Conservation (phyloP, 2,797 vertebrate species). For the Girardinus metallicus region DNA sequence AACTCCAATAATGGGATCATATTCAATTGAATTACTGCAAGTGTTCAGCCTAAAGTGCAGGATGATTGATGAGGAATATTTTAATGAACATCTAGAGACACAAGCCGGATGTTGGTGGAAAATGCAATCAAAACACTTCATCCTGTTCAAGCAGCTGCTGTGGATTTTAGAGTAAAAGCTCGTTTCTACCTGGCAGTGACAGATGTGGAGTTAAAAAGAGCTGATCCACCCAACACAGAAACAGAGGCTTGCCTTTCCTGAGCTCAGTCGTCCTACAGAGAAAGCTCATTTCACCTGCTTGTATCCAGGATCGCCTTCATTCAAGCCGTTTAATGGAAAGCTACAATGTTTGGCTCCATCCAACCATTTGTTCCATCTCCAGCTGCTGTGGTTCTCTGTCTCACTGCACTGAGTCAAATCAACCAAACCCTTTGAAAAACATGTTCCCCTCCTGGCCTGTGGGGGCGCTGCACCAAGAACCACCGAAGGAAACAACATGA, state of each 20-base stretch:
- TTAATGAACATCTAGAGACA: background rate
- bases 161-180: background rate
- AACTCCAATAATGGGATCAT: background rate
- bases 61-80: background rate
- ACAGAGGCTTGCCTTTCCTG: background rate
- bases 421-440: background rate
- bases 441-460: background rate
- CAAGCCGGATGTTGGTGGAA: background rate
- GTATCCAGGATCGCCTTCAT: background rate
- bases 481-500: too few relatives aligned
- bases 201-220: background rate
- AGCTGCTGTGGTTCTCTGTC: background rate
- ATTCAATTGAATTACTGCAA: slow-evolving; percentile 1
- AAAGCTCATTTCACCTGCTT: too few relatives aligned
- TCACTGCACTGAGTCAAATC: background rate
- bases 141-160: background rate
- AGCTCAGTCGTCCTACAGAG: background rate
- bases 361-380: background rate
- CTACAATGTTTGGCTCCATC: background rate
- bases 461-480: background rate
- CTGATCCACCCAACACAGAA: background rate
- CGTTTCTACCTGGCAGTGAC: background rate
- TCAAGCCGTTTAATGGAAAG: background rate
- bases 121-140: background rate
- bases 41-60: slow-evolving; percentile 8